Conservation (phyloP, 2,888 invertebrate genomes). For the Megaustenia siamemsis region DNA sequence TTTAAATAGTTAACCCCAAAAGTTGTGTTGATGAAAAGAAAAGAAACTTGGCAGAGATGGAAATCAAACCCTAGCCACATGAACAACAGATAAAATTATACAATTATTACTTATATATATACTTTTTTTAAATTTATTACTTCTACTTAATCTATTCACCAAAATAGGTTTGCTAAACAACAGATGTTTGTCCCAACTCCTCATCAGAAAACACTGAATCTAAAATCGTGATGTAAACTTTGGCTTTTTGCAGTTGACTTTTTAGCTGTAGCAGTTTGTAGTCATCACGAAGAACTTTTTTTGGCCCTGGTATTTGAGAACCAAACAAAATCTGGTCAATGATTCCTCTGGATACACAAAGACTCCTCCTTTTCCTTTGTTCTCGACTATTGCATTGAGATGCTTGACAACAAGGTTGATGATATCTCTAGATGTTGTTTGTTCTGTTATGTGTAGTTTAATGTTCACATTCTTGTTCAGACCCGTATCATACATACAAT, state of each 20-base stretch:
- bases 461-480: constrained; percentile 94
- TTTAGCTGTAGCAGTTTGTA: constrained; percentile 95
- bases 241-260: constrained; percentile 96
- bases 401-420: constrained; percentile 97
- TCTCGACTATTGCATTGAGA: constrained; percentile 84
- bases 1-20: too few relatives aligned
- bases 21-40: too few relatives aligned
- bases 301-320: constrained; percentile 97
- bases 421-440: constrained; percentile 96
- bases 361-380: constrained; percentile 85
- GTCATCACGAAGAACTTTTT: constrained; percentile 95
- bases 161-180: constrained; percentile 72
- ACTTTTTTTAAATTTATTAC: too few relatives aligned
- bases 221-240: constrained; percentile 94
- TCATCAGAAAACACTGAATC: constrained; percentile 83
- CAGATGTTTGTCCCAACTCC: constrained; percentile 80
- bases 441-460: constrained; percentile 93
- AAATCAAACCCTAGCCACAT: too few relatives aligned
- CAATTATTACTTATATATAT: too few relatives aligned
- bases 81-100: too few relatives aligned
- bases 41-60: too few relatives aligned
- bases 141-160: too few relatives aligned
- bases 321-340: constrained; percentile 93
- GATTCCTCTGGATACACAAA: constrained; percentile 88
- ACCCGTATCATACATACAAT: constrained; percentile 97